These are phyloP conservation scores for Hycleus phaleratus DNA, from an alignment of 1,140 invertebrate genomes.

Conservation along the genomic window DNA sequence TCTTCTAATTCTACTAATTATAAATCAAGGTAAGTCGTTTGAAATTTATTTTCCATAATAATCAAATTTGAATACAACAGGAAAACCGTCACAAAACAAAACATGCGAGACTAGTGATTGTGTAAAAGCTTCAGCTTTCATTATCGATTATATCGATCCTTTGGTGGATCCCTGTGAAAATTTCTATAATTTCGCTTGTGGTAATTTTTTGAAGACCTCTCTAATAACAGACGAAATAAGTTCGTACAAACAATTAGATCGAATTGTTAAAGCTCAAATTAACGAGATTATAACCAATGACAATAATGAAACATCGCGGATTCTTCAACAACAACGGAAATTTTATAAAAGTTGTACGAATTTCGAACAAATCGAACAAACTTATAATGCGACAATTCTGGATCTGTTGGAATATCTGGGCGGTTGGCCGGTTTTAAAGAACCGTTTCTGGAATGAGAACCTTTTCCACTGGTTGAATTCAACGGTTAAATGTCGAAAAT, in stretches of 20 bases:
- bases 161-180: slow-evolving; percentile 66
- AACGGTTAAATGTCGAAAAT: slow-evolving; percentile 63
- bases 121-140: slow-evolving; percentile 42
- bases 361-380: slow-evolving; percentile 61
- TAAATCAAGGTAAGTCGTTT: too few species aligned
- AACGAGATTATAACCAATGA: slow-evolving; percentile 16
- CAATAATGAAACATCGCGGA: slow-evolving; percentile 3
- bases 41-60: too few species aligned
- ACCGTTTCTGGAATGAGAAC: slow-evolving; percentile 59
- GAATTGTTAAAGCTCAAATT: slow-evolving; percentile 5
- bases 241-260: slow-evolving; percentile 8
- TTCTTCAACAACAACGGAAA: slow-evolving; percentile 52
- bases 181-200: slow-evolving; percentile 72
- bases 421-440: slow-evolving; percentile 80
- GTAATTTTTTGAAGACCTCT: slow-evolving; percentile 42
- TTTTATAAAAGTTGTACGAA: slow-evolving; percentile 79
- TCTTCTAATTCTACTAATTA: too few species aligned
- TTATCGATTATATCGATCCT: slow-evolving; percentile 48
- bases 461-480: slow-evolving; percentile 63
- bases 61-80: too few species aligned
- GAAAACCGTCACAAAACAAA: too few species aligned
- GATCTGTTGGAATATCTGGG: slow-evolving; percentile 57
- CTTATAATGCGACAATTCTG: slow-evolving; percentile 58
- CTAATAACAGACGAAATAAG: slow-evolving; percentile 1
- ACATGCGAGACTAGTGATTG: slow-evolving; percentile 16